Conservation (phyloP, 2,113 vertebrate genomes). For the Brachyhypopomus occidentalis region DNA sequence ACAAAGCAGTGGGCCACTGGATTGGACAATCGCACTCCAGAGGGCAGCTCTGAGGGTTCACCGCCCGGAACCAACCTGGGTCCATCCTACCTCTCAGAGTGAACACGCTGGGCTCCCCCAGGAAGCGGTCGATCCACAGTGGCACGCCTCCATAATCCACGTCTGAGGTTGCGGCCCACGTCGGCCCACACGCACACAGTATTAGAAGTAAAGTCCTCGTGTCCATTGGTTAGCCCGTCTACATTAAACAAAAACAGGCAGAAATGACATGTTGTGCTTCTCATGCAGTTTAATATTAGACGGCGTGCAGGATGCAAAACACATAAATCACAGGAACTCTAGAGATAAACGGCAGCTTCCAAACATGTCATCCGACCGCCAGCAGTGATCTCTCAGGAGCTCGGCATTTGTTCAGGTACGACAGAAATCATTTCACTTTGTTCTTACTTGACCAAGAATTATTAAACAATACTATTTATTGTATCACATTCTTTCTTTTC, state of each 20-base stretch:
- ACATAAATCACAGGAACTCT: conserved; percentile 13
- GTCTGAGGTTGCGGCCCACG: conserved; percentile 48
- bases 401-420: background rate
- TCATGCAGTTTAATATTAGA: conserved; percentile 27
- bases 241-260: conserved; percentile 36
- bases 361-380: background rate
- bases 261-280: conserved; percentile 21
- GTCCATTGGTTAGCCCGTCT: conserved; percentile 36
- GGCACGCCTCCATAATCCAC: conserved; percentile 75
- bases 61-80: conserved; percentile 64
- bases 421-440: background rate
- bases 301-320: conserved; percentile 19
- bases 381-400: background rate
- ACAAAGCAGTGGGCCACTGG: conserved; percentile 76
- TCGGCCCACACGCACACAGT: conserved; percentile 44
- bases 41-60: conserved; percentile 67
- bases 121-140: conserved; percentile 71
- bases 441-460: background rate
- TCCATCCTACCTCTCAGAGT: conserved; percentile 71
- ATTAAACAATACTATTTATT: background rate
- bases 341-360: conserved; percentile 11
- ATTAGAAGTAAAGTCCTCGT: conserved; percentile 42
- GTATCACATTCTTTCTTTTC: background rate
- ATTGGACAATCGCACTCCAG: conserved; percentile 74
- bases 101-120: conserved; percentile 76